A percentile compares a stretch with the other conserved stretches of the same genome.
phyloP scores from a whole-genome alignment of 2,888 invertebrate genomes.

The Hypomecis atomaria region DNA sequence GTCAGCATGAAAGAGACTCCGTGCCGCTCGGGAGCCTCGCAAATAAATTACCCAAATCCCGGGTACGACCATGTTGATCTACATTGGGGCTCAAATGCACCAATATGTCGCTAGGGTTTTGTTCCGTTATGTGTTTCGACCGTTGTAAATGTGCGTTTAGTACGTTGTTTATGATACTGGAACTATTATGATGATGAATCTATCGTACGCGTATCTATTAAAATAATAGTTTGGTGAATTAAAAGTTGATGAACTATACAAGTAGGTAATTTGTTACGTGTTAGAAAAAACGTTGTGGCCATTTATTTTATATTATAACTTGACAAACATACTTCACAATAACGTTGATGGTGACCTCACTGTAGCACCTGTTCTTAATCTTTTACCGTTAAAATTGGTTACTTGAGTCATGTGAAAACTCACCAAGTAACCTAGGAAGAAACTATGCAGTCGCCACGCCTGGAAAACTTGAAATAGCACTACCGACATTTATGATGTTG shows the following conservation, averaged over 20 bases:
- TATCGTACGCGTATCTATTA: not conserved
- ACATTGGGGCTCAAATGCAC: constrained; percentile 70
- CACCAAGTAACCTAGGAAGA: too few species aligned
- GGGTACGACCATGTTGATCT: constrained; percentile 69
- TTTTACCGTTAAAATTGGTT: too few species aligned
- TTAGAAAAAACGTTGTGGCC: too few species aligned
- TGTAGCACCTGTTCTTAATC: too few species aligned
- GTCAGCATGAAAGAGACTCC: constrained; percentile 45
- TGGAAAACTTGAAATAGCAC: too few species aligned
- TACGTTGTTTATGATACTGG: constrained; percentile 2
- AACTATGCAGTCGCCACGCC: too few species aligned
- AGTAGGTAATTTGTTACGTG: not conserved
- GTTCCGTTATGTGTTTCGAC: constrained; percentile 46
- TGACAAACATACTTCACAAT: too few species aligned
- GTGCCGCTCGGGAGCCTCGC: constrained; percentile 53
- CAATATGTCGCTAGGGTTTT: constrained; percentile 71
- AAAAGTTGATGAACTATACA: not conserved
- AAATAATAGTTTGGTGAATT: too few species aligned
- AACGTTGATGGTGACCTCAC: too few species aligned
- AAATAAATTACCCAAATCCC: constrained; percentile 78
- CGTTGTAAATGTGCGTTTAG: constrained; percentile 21
- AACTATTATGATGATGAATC: constrained; percentile 5
- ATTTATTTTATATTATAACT: too few species aligned
- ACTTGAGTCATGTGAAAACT: too few species aligned
- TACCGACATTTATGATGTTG: too few species aligned